Percentiles rank a stretch among this genome's conserved stretches.
Evolutionary conservation across 2,113 vertebrate species (phyloP).

Genomic region (Polypterus bichir): DNA sequence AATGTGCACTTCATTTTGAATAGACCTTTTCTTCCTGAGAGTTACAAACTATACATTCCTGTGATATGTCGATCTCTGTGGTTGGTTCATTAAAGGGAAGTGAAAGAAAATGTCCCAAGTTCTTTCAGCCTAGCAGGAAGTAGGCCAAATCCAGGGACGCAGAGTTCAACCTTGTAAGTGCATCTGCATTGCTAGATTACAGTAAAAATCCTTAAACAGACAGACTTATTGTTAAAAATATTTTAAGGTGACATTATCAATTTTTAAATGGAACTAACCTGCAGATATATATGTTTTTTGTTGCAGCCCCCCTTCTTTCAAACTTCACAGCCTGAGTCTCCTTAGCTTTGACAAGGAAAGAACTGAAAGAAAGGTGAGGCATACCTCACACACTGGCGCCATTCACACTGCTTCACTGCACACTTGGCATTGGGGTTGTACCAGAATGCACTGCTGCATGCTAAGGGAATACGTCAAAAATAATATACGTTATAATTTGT

Average conservation of each 20-base stretch:
- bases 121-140: not conserved
- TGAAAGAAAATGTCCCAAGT: no score
- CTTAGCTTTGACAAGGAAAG: conserved; percentile 69
- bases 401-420: not conserved
- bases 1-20: no score
- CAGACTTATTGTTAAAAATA: not conserved
- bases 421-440: not conserved
- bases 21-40: no score
- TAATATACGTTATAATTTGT: not conserved
- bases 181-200: not conserved
- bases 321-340: conserved; percentile 70
- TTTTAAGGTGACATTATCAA: not conserved
- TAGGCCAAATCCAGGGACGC: not conserved
- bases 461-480: not conserved
- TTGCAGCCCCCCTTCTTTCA: conserved; percentile 39
- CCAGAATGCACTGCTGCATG: not conserved
- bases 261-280: no score
- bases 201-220: not conserved
- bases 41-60: no score
- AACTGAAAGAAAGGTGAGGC: conserved; percentile 64
- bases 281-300: not conserved
- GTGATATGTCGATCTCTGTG: no score
- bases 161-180: not conserved
- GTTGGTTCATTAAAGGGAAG: no score
- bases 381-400: not conserved